A percentile compares a stretch with the other conserved stretches of the same genome.
Evolutionary conservation across 37 sponge, comb jelly and placozoan species (phyloP).

Genomic region (Chondrilla cf. caribensis): DNA sequence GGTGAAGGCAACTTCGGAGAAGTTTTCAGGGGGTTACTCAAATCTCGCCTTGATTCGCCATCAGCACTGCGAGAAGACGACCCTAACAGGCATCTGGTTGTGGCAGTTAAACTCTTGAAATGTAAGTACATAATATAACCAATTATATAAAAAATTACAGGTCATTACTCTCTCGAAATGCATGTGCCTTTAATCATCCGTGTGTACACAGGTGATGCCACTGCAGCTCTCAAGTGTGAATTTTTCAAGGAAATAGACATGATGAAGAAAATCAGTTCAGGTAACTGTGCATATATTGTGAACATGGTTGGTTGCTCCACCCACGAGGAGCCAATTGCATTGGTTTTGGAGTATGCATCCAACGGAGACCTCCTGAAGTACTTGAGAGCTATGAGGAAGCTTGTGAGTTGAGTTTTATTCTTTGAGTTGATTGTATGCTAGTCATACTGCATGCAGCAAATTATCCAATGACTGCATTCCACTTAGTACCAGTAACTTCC

Average conservation of each 20-base stretch:
- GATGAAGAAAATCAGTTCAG: conserved; percentile 22
- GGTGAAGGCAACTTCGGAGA: conserved; percentile 66
- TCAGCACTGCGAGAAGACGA: not conserved
- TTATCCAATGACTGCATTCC: too few relatives aligned
- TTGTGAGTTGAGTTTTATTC: not conserved
- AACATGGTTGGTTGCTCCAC: conserved; percentile 18
- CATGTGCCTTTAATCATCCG: too few relatives aligned
- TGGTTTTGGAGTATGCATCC: conserved; percentile 19
- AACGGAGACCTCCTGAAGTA: conserved; percentile 21
- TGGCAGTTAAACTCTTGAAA: conserved; percentile 53
- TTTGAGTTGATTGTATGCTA: too few relatives aligned
- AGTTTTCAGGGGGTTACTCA: conserved; percentile 35
- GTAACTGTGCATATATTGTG: conserved; percentile 6
- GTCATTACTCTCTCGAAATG: too few relatives aligned
- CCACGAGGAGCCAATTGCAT: conserved; percentile 12
- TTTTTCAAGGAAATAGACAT: conserved; percentile 10
- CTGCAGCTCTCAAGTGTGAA: conserved; percentile 8
- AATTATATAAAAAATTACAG: too few relatives aligned
- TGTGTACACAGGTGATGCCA: conserved; percentile 26
- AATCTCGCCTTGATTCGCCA: not conserved
- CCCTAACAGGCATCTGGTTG: not conserved
- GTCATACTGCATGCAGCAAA: too few relatives aligned
- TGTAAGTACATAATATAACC: too few relatives aligned
- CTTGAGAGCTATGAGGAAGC: conserved; percentile 9
- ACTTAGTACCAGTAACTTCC: too few relatives aligned